These are phyloP conservation scores for Tipula confusa DNA, from an alignment of 2,888 invertebrate genomes.

Conservation along the genomic window DNA sequence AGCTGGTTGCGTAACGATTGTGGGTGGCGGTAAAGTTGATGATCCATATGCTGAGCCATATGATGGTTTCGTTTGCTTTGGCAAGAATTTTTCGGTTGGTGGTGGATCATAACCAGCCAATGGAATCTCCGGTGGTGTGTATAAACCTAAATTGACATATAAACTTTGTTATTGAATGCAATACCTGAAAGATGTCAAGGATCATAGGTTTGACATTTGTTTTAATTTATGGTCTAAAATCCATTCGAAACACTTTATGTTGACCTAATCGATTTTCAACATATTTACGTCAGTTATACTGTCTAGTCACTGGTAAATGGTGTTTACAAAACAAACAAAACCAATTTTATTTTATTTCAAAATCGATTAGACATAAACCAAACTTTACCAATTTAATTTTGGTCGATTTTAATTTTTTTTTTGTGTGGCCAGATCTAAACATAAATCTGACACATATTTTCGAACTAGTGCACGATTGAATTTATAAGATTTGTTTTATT, in stretches of 20 bases:
- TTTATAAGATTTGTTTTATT: background rate
- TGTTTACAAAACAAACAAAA: background rate
- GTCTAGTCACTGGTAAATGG: too few relatives aligned
- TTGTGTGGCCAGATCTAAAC: too few relatives aligned
- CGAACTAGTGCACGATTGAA: background rate
- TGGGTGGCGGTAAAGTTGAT: slow-evolving; percentile 51
- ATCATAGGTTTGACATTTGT: background rate
- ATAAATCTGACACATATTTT: background rate
- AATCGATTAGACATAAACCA: too few relatives aligned
- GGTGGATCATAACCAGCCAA: slow-evolving; percentile 47
- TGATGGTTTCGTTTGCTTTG: slow-evolving; percentile 44
- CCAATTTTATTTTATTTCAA: too few relatives aligned
- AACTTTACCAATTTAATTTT: too few relatives aligned
- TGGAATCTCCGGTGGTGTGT: slow-evolving; percentile 48
- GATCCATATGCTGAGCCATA: slow-evolving; percentile 46
- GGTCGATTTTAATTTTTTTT: too few relatives aligned
- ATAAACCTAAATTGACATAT: slow-evolving; percentile 41
- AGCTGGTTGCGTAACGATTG: slow-evolving; percentile 44
- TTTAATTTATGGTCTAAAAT: too few relatives aligned
- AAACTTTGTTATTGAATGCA: background rate
- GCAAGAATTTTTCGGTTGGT: slow-evolving; percentile 41
- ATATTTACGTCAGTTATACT: background rate
- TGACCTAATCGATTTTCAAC: too few relatives aligned
- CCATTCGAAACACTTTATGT: too few relatives aligned
- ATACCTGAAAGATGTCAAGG: background rate